Percentiles rank a stretch among this genome's conserved stretches.
Evolutionary conservation across 2,113 vertebrate species (phyloP).

Genomic region (Xenopus laevis): DNA sequence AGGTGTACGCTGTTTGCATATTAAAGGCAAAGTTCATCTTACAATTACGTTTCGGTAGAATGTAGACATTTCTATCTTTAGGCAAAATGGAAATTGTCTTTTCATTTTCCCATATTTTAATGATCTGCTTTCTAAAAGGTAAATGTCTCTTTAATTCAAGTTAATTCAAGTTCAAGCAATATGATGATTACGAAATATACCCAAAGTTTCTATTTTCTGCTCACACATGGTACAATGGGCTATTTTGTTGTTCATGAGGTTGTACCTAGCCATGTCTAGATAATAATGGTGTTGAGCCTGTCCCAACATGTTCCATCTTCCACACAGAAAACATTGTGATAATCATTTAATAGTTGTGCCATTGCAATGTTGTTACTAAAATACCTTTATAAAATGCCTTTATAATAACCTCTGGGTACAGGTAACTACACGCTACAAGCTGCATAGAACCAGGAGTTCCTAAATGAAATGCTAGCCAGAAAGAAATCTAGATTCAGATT

Average conservation of each 20-base stretch:
- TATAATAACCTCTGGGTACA: slow-evolving; percentile 36
- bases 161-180: no score
- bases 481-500: slow-evolving; percentile 29
- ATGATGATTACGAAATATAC: no score
- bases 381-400: slow-evolving; percentile 39
- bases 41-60: no score
- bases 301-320: slow-evolving; percentile 13
- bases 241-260: not conserved
- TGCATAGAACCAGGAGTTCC: slow-evolving; percentile 21
- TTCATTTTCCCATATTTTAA: no score
- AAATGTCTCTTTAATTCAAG: no score
- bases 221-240: not conserved
- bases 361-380: slow-evolving; percentile 33
- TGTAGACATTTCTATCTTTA: no score
- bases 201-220: no score
- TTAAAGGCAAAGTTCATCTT: no score
- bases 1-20: no score
- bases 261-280: slow-evolving; percentile 15
- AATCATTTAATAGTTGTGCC: slow-evolving; percentile 33
- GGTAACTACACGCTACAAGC: slow-evolving; percentile 35
- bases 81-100: no score
- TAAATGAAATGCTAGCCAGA: slow-evolving; percentile 15
- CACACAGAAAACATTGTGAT: slow-evolving; percentile 32
- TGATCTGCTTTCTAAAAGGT: no score
- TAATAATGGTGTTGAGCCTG: slow-evolving; percentile 14